Evolutionary conservation across 2,113 vertebrate genomes (phyloP).

Genomic region (Philantomba maxwellii): DNA sequence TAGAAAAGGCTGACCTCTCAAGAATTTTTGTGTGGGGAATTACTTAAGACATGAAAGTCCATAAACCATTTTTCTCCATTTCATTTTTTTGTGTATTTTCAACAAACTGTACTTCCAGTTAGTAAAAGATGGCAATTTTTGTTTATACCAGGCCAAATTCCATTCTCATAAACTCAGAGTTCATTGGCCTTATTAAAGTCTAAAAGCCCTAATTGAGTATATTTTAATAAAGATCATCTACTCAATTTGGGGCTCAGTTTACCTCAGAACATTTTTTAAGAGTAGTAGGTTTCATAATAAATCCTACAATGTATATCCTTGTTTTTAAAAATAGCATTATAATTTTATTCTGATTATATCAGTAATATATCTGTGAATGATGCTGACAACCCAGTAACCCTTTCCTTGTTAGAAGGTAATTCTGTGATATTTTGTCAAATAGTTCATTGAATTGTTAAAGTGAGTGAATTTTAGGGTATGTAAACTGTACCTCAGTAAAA

Average conservation of each 20-base stretch:
- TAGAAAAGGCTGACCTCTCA: conserved; percentile 62
- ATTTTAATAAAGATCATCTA: neutral
- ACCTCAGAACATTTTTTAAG: neutral
- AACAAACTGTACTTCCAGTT: neutral
- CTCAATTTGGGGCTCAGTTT: neutral
- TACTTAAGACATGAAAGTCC: neutral
- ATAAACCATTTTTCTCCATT: conserved; percentile 1
- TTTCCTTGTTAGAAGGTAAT: neutral
- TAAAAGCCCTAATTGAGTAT: neutral
- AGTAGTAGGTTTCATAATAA: neutral
- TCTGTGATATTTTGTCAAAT: neutral
- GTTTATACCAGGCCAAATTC: conserved; percentile 12
- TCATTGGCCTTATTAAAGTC: neutral
- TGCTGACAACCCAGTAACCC: neutral
- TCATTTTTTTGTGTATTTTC: conserved; percentile 6
- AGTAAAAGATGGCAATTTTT: neutral
- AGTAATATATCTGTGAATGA: neutral
- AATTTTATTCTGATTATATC: neutral
- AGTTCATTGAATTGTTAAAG: neutral
- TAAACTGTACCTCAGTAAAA: neutral
- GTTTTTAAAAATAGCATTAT: neutral
- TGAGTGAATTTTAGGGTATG: neutral
- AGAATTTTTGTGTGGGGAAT: conserved; percentile 65
- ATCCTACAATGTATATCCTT: neutral
- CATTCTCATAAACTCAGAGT: neutral